Percentiles rank a stretch among this genome's conserved stretches.
phyloP scores from a whole-genome alignment of 2,113 vertebrate species.

The Helogale parvula region DNA sequence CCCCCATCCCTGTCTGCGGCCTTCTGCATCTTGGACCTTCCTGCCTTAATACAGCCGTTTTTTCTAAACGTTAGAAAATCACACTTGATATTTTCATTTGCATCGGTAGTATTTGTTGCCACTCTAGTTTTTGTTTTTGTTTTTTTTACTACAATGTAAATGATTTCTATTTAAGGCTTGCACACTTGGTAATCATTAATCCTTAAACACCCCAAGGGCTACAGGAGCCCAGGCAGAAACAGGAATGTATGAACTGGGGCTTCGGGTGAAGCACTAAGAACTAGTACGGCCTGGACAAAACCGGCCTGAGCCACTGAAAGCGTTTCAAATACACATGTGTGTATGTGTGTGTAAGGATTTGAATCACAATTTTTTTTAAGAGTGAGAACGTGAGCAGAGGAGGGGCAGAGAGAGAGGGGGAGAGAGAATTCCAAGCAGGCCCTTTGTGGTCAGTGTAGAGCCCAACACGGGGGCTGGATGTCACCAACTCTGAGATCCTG shows the following conservation, averaged over 20 bases:
- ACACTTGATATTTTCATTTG: background rate
- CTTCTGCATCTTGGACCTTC: background rate
- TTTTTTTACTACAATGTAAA: background rate
- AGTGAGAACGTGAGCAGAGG: no score
- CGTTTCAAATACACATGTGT: background rate
- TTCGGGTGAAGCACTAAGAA: background rate
- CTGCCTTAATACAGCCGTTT: background rate
- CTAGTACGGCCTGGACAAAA: background rate
- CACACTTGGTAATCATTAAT: slow-evolving; percentile 12
- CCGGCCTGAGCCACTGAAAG: background rate
- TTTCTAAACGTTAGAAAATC: background rate
- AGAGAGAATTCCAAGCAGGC: no score
- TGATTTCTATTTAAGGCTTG: background rate
- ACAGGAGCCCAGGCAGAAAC: background rate
- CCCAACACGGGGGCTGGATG: no score
- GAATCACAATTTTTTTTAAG: background rate
- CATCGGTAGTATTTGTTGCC: background rate
- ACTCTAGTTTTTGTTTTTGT: background rate
- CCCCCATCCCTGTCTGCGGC: background rate
- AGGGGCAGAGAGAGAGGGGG: no score
- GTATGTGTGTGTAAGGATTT: background rate
- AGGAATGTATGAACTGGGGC: background rate
- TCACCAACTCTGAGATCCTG: no score
- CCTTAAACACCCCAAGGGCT: slow-evolving; percentile 1
- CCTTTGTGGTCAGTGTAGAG: no score